These are phyloP conservation scores for Mylabris phalerata DNA, from an alignment of 1,140 invertebrate genomes.

Conservation along the genomic window DNA sequence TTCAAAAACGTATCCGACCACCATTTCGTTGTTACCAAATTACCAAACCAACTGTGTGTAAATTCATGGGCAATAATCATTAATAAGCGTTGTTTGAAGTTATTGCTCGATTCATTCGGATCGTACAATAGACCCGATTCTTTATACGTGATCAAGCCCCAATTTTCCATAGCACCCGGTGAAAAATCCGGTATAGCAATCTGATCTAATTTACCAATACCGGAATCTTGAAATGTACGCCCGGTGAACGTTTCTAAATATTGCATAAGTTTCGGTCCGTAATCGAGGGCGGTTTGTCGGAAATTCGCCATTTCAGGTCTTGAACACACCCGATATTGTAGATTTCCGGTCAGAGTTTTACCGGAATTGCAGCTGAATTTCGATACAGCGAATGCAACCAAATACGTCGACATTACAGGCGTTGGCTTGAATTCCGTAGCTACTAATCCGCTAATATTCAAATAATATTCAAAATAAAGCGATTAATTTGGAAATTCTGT, in stretches of 20 bases:
- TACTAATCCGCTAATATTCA: background rate
- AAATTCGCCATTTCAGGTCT: conserved; percentile 58
- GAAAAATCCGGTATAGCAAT: conserved; percentile 69
- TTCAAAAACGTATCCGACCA: conserved; percentile 44
- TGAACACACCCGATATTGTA: conserved; percentile 53
- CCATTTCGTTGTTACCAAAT: conserved; percentile 53
- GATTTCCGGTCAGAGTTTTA: conserved; percentile 35
- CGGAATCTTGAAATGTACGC: conserved; percentile 39
- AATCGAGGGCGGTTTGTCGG: conserved; percentile 51
- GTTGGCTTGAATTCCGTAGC: conserved; percentile 52
- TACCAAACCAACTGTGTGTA: conserved; percentile 62
- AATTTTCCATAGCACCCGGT: conserved; percentile 85
- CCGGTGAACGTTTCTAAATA: conserved; percentile 43
- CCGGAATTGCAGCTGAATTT: conserved; percentile 24
- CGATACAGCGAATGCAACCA: conserved; percentile 60
- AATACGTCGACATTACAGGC: conserved; percentile 67
- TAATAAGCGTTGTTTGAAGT: conserved; percentile 40
- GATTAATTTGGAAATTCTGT: background rate
- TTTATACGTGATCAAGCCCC: conserved; percentile 79
- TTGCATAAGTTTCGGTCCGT: conserved; percentile 43
- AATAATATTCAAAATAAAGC: background rate
- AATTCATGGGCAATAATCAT: conserved; percentile 54
- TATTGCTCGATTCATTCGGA: conserved; percentile 33
- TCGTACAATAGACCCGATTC: conserved; percentile 52
- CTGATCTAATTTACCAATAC: conserved; percentile 47